Evolutionary conservation across 1,140 invertebrate species (phyloP).

Genomic region (Limonius californicus): DNA sequence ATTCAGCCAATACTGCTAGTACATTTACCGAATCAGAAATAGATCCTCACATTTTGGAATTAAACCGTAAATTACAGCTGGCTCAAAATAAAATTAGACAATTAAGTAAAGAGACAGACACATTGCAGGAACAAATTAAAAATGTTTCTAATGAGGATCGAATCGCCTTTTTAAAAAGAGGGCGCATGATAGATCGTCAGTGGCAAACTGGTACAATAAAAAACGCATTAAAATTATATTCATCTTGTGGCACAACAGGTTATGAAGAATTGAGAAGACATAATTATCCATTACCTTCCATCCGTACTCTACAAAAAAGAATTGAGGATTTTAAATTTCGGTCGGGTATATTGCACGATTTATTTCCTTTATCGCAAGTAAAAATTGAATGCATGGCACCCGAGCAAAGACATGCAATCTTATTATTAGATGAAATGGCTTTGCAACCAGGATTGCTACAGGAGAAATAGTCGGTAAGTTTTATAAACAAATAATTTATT

Average conservation of each 20-base stretch:
- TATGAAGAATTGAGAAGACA: constrained; percentile 21
- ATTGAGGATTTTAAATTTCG: constrained; percentile 19
- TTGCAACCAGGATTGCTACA: too few species aligned
- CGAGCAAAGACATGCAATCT: too few species aligned
- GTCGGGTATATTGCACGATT: constrained; percentile 21
- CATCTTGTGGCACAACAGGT: constrained; percentile 20
- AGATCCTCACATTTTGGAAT: too few species aligned
- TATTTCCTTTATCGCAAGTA: constrained; percentile 8
- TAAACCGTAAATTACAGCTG: too few species aligned
- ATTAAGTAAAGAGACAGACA: too few species aligned
- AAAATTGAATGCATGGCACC: not conserved
- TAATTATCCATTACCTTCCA: constrained; percentile 17
- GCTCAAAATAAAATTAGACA: too few species aligned
- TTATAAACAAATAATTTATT: constrained; percentile 19
- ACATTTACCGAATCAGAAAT: too few species aligned
- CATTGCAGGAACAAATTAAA: not conserved
- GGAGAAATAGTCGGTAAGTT: not conserved
- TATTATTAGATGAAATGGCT: too few species aligned
- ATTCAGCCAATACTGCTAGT: too few species aligned
- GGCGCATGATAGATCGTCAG: not conserved
- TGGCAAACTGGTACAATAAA: not conserved
- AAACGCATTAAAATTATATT: constrained; percentile 19
- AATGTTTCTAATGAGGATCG: constrained; percentile 5
- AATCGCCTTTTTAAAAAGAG: not conserved
- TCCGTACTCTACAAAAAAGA: too few species aligned